Evolutionary conservation across 2,113 vertebrate genomes (phyloP).

Genomic region (Xiphophorus hellerii): DNA sequence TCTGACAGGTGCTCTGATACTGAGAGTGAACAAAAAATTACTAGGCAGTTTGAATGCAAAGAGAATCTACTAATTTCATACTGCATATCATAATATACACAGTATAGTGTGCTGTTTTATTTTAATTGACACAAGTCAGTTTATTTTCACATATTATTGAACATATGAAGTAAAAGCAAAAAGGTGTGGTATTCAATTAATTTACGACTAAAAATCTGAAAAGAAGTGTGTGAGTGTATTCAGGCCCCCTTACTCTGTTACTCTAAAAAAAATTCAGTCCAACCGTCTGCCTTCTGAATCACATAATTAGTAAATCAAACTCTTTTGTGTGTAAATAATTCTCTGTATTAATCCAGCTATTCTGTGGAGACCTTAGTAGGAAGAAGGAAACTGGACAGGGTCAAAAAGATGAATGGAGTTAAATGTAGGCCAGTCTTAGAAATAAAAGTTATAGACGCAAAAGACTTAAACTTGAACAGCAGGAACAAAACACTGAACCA

Average conservation of each 20-base stretch:
- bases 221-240: not conserved
- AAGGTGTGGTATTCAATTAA: not conserved
- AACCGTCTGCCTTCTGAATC: not conserved
- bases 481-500: too few species aligned
- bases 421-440: too few species aligned
- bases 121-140: not conserved
- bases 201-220: not conserved
- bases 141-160: not conserved
- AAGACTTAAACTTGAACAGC: too few species aligned
- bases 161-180: not conserved
- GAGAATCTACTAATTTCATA: conserved; percentile 3
- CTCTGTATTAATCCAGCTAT: not conserved
- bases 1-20: conserved; percentile 22
- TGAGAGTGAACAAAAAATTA: conserved; percentile 3
- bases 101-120: not conserved
- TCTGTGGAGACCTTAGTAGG: not conserved
- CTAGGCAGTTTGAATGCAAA: conserved; percentile 11
- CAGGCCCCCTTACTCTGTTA: not conserved
- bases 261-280: not conserved
- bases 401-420: too few species aligned
- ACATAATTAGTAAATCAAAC: not conserved
- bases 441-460: too few species aligned
- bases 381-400: too few species aligned
- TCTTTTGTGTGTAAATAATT: not conserved
- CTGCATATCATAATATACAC: not conserved